Evolutionary conservation across 2,888 invertebrate genomes (phyloP).

Genomic region (Pristionchus entomophagus): DNA sequence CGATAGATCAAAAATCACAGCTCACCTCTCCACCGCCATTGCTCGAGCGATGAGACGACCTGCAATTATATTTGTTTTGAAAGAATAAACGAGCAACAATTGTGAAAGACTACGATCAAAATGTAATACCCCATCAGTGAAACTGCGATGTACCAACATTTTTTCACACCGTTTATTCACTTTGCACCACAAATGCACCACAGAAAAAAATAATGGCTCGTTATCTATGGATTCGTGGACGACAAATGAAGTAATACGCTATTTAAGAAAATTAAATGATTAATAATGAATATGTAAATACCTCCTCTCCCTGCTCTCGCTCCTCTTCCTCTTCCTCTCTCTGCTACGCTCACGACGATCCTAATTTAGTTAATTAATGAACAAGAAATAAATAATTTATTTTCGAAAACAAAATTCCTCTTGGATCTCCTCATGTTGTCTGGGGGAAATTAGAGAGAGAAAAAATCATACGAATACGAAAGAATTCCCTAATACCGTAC

Average conservation of each 20-base stretch:
- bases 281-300: neutral
- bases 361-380: no score
- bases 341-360: constrained; percentile 26
- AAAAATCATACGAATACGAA: no score
- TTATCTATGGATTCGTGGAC: no score
- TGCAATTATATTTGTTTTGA: neutral
- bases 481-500: no score
- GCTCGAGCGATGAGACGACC: constrained; percentile 27
- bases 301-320: constrained; percentile 43
- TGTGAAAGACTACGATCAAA: no score
- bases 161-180: neutral
- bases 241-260: no score
- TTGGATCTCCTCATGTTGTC: no score
- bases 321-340: constrained; percentile 35
- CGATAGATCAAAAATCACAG: neutral
- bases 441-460: no score
- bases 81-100: no score
- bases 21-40: constrained; percentile 20
- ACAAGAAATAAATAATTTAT: no score
- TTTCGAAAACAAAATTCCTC: no score
- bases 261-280: no score
- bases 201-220: neutral
- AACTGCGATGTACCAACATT: neutral
- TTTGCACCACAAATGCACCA: neutral
- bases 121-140: neutral